These are phyloP conservation scores for Brenthis ino DNA, from an alignment of 2,888 invertebrate species.

Conservation along the genomic window DNA sequence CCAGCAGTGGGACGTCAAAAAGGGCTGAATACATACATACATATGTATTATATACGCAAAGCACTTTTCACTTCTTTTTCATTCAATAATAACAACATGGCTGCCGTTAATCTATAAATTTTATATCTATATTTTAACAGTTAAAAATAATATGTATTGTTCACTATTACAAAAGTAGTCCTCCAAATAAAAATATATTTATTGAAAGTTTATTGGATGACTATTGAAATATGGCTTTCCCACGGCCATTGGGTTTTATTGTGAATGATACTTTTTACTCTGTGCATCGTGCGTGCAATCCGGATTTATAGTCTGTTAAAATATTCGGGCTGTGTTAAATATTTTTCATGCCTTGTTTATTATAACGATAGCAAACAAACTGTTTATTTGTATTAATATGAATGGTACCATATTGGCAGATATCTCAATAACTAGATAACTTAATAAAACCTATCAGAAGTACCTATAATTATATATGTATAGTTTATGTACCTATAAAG, in stretches of 20 bases:
- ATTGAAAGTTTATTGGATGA: slow-evolving; percentile 27
- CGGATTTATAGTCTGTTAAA: slow-evolving; percentile 33
- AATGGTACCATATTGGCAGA: neutral
- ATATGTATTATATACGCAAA: too few species aligned
- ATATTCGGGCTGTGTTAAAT: slow-evolving; percentile 26
- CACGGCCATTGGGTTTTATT: slow-evolving; percentile 36
- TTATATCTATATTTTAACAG: neutral
- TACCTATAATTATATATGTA: too few species aligned
- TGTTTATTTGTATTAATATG: slow-evolving; percentile 1
- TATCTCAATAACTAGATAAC: neutral
- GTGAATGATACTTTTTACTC: slow-evolving; percentile 33
- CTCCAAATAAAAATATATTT: slow-evolving; percentile 24
- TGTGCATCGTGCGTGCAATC: slow-evolving; percentile 30
- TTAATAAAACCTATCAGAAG: too few species aligned
- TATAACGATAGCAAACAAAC: neutral
- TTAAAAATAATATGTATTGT: slow-evolving; percentile 11
- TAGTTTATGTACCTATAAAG: too few species aligned
- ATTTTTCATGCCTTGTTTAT: slow-evolving; percentile 28
- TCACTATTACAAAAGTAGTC: slow-evolving; percentile 11
- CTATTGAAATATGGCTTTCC: slow-evolving; percentile 30
- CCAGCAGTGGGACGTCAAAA: too few species aligned
- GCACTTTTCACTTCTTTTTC: too few species aligned
- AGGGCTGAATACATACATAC: too few species aligned
- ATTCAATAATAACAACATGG: too few species aligned
- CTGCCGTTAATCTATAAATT: too few species aligned